These are phyloP conservation scores for Galagoides demidoff DNA, from an alignment of 2,797 vertebrate genomes.

Conservation along the genomic window DNA sequence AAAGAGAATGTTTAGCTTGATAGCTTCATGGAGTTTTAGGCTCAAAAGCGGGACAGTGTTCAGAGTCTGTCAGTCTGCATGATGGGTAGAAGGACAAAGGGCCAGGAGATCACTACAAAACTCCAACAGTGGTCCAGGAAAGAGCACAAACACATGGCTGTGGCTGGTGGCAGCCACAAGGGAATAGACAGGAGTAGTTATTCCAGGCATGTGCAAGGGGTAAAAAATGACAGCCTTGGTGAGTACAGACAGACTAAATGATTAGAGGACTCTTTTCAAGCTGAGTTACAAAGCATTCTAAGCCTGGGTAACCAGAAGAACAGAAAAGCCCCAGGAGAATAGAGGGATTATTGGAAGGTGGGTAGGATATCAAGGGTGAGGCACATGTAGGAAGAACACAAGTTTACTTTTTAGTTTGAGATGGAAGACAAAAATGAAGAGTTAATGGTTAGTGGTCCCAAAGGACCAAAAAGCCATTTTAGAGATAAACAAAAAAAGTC, in stretches of 20 bases:
- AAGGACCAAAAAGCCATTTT: neutral
- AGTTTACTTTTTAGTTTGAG: neutral
- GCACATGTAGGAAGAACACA: neutral
- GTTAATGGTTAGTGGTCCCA: neutral
- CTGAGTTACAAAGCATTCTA: neutral
- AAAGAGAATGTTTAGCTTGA: neutral
- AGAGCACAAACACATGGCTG: neutral
- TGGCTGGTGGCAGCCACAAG: neutral
- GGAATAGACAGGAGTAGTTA: neutral
- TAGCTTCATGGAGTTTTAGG: neutral
- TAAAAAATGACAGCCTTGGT: neutral
- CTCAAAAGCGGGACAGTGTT: neutral
- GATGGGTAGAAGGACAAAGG: neutral
- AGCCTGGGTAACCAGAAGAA: neutral
- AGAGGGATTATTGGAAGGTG: neutral
- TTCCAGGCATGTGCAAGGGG: neutral
- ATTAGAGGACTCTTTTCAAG: neutral
- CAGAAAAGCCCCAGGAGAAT: neutral
- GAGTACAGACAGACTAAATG: neutral
- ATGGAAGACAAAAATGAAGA: neutral
- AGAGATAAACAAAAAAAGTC: slow-evolving; percentile 34
- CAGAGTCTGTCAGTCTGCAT: neutral
- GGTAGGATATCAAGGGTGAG: neutral
- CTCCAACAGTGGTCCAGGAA: neutral
- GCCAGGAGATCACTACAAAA: neutral